Conservation (phyloP, 1,140 invertebrate species). For the Ips typographus region DNA sequence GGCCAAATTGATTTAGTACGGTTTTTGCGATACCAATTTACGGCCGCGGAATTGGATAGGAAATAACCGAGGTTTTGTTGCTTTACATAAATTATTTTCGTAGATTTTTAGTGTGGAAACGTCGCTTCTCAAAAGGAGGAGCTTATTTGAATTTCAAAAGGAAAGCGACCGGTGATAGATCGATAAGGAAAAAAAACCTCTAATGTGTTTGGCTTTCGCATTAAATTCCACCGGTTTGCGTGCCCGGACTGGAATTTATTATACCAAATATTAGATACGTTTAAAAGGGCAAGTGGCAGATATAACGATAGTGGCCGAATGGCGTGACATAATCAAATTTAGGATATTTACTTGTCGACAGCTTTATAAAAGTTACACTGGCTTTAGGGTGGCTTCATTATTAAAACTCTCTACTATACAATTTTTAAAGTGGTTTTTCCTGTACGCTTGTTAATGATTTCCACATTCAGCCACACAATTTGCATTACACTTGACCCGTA, state of each 20-base stretch:
- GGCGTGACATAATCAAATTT: conserved; percentile 40
- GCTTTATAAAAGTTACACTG: conserved; percentile 42
- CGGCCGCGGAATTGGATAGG: conserved; percentile 18
- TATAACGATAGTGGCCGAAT: conserved; percentile 37
- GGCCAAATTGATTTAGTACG: conserved; percentile 30
- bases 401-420: conserved; percentile 25
- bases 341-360: conserved; percentile 44
- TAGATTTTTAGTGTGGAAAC: not conserved
- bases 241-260: conserved; percentile 28
- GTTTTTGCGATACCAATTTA: conserved; percentile 27
- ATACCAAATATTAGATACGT: conserved; percentile 40
- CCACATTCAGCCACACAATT: too few relatives aligned
- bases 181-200: not conserved
- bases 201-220: conserved; percentile 29
- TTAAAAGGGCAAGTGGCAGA: conserved; percentile 42
- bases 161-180: not conserved
- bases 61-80: conserved; percentile 20
- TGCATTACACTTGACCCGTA: too few relatives aligned
- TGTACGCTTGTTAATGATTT: not conserved
- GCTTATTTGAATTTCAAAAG: too few relatives aligned
- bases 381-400: conserved; percentile 22
- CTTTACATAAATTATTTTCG: conserved; percentile 16
- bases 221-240: conserved; percentile 22
- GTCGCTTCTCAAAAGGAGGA: not conserved
- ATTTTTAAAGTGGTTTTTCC: not conserved